A percentile compares a stretch with the other conserved stretches of the same genome.
Evolutionary conservation across 2,797 vertebrate species (phyloP).

Genomic region (Gallinago nigripennis): DNA sequence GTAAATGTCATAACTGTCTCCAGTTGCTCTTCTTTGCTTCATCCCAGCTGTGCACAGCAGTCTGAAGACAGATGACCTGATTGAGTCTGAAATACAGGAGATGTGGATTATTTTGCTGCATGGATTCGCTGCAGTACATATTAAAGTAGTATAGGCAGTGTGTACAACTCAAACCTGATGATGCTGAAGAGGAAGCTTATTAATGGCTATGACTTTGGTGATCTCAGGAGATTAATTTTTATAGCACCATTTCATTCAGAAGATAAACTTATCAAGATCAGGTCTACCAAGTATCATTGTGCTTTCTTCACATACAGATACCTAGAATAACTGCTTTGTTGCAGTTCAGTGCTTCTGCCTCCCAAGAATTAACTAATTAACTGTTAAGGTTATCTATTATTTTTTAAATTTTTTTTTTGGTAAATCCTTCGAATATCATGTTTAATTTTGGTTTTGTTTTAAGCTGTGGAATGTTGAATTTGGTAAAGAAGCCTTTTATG

Average conservation of each 20-base stretch:
- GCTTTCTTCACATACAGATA: not conserved
- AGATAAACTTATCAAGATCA: not conserved
- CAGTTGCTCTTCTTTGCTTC: not conserved
- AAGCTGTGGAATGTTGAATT: not conserved
- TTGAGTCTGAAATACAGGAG: not conserved
- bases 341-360: not conserved
- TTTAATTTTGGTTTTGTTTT: not conserved
- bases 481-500: not conserved
- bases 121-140: not conserved
- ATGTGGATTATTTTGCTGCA: not conserved
- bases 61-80: not conserved
- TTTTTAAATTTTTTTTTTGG: not conserved
- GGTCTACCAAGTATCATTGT: not conserved
- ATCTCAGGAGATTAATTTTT: not conserved
- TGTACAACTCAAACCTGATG: not conserved
- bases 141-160: not conserved
- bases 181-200: not conserved
- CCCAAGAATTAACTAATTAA: not conserved
- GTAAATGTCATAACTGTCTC: not conserved
- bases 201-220: not conserved
- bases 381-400: not conserved
- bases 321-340: not conserved
- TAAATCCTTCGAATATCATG: not conserved
- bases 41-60: not conserved
- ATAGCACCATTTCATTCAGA: not conserved